Percentiles rank a stretch among this genome's conserved stretches.
Conservation (phyloP, 2,888 invertebrate species). For the Cheilosia soror region DNA sequence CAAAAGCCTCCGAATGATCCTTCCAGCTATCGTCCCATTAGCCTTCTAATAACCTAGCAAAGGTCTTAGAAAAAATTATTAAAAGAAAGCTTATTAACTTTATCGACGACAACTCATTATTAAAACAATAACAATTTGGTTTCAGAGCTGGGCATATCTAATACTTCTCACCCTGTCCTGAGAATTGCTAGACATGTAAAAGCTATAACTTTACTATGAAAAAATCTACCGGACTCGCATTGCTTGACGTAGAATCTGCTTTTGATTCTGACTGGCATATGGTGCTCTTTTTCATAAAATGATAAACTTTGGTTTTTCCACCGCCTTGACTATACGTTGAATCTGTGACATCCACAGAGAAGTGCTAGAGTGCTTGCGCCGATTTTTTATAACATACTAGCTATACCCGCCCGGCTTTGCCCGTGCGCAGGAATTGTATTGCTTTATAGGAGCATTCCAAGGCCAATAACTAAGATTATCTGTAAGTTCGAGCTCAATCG, state of each 20-base stretch:
- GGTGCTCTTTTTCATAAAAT: too few species aligned
- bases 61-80: conserved; percentile 5
- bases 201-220: neutral
- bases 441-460: too few species aligned
- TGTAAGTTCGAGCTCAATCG: too few species aligned
- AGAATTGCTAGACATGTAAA: neutral
- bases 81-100: conserved; percentile 24
- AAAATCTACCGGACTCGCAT: conserved; percentile 6
- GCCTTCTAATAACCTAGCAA: conserved; percentile 26
- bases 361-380: conserved; percentile 15
- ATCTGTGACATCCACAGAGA: neutral
- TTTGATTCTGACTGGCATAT: too few species aligned
- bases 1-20: conserved; percentile 21
- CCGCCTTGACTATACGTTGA: neutral
- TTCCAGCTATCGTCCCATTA: conserved; percentile 31
- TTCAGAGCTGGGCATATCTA: conserved; percentile 24
- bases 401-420: too few species aligned
- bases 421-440: too few species aligned
- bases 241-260: too few species aligned
- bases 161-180: neutral
- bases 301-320: too few species aligned
- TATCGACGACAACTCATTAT: conserved; percentile 24
- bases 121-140: conserved; percentile 26
- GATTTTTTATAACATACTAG: conserved; percentile 15
- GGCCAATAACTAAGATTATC: too few species aligned